Conservation (phyloP, 2,888 invertebrate species). For the Elysia crispata region DNA sequence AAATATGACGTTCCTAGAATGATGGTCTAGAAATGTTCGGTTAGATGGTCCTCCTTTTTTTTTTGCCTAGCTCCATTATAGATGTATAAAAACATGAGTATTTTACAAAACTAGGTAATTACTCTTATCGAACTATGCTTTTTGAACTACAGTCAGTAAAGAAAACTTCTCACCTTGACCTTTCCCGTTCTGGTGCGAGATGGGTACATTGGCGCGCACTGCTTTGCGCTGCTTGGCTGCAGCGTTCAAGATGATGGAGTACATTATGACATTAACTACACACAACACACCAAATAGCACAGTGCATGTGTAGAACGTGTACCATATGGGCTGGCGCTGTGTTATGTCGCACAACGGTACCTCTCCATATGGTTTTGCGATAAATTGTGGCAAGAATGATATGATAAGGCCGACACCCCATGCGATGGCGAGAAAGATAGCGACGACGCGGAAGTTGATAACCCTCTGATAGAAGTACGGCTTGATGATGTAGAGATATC, state of each 20-base stretch:
- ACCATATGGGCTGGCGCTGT: conserved; percentile 10
- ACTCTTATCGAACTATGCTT: too few species aligned
- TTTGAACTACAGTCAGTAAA: too few species aligned
- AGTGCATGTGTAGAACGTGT: conserved; percentile 36
- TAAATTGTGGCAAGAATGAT: conserved; percentile 33
- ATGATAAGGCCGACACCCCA: conserved; percentile 35
- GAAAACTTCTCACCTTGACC: neutral
- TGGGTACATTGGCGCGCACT: neutral
- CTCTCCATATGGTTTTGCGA: conserved; percentile 5
- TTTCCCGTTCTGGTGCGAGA: neutral
- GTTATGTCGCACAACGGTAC: conserved; percentile 41
- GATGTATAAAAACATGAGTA: too few species aligned
- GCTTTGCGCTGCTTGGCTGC: conserved; percentile 39
- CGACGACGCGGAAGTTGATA: neutral
- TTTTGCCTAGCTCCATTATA: too few species aligned
- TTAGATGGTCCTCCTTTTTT: too few species aligned
- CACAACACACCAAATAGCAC: conserved; percentile 5
- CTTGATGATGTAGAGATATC: conserved; percentile 29
- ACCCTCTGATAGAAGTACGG: conserved; percentile 40
- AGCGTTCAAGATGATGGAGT: conserved; percentile 35
- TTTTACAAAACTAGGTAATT: too few species aligned
- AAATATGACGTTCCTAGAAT: too few species aligned
- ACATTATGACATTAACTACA: conserved; percentile 29
- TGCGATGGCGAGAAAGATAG: neutral
- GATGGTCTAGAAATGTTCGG: too few species aligned